Base-by-base conservation (phyloP, 1,140 invertebrate genomes). In the Zaprionus kolodkinae region DNA sequence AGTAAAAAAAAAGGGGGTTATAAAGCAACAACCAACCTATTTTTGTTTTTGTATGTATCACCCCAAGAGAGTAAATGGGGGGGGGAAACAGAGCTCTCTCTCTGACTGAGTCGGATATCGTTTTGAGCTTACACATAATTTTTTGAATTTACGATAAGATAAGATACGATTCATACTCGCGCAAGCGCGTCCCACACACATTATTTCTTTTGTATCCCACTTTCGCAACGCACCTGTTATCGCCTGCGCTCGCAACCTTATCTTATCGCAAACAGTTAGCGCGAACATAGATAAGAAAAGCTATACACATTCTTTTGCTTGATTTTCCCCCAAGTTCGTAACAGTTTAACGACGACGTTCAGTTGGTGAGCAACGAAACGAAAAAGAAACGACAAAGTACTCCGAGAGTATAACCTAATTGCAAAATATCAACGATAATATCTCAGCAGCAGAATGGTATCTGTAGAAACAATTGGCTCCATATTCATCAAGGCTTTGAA, bases 401-500 rank as follows among this genome's bases (percentile, higher is more conserved):
- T 2, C 1, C 25, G 25, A 86, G 70, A 75, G 72, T 68, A 82
- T 55, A 30, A 30, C 12, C 25, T n/a, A 13, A 30, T 55, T 55
- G 11, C 27, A 27, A 25, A 50, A 50, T 25, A 48, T 33, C 55
- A 66, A 17, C 35, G 5, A 72, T 69, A 3, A 30, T 30, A 30
- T 83, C 83, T n/a, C n/a, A n/a, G n/a, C n/a, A 95, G 93, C 21
- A 95, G 93, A 94, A 96, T 96, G 95, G 95, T 95, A 86, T 96
- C 95, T 67, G 93, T 96, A 64, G 95, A 96, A 85, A 96, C 95
- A 48, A 95, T 97, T 78, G 96, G 95, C 66, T 95, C 95, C 38
- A 95, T 97, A 68, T 94, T 96, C 81, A 94, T 97, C 76, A 97
- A 97, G 94, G 93, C 95, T 15, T 93, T 97, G 17, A 97, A 97